phyloP scores from a whole-genome alignment of 2,797 vertebrate species.

The Natrix natrix region DNA sequence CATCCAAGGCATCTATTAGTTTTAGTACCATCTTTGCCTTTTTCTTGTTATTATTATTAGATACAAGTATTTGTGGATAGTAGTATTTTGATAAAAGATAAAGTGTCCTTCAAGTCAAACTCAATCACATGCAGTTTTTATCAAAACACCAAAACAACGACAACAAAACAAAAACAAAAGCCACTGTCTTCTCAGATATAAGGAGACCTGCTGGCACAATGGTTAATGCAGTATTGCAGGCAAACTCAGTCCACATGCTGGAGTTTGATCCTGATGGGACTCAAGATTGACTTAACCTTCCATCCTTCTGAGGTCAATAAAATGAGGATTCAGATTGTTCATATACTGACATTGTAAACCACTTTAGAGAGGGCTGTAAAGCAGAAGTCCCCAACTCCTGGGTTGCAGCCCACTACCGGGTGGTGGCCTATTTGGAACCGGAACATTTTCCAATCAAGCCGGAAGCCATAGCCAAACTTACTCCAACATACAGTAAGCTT shows the following conservation, averaged over 20 bases:
- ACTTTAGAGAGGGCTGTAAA: neutral
- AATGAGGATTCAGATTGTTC: neutral
- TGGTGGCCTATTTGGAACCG: neutral
- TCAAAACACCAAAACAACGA: neutral
- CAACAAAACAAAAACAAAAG: neutral
- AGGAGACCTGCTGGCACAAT: neutral
- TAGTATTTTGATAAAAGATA: neutral
- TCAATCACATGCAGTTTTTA: neutral
- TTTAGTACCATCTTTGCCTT: neutral
- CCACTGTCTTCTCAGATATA: neutral
- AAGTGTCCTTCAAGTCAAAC: neutral
- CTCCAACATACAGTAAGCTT: neutral
- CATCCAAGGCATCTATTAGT: neutral
- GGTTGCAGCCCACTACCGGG: neutral
- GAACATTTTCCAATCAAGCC: neutral
- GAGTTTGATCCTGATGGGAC: neutral
- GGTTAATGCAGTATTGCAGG: neutral
- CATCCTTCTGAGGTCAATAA: neutral
- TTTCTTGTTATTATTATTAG: neutral
- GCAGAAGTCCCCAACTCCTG: neutral
- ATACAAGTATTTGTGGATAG: neutral
- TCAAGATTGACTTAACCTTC: neutral
- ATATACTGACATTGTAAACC: neutral
- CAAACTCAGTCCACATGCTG: neutral
- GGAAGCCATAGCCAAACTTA: neutral